Evolutionary conservation across 2,797 vertebrate species (phyloP).

Genomic region (Pseudomugil tenellus): DNA sequence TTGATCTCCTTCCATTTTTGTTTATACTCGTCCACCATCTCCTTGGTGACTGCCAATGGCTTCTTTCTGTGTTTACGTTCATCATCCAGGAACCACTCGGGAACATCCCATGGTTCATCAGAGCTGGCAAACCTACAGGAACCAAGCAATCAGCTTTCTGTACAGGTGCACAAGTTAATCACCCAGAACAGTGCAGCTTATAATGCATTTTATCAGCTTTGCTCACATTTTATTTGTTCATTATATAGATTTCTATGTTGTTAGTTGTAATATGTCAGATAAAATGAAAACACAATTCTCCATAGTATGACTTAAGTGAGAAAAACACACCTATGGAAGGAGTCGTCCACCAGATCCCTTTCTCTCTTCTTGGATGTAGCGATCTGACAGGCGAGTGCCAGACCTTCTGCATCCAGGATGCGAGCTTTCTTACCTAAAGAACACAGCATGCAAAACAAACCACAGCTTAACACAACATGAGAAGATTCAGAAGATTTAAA

Average conservation of each 20-base stretch:
- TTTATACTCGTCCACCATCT: constrained; percentile 91
- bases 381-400: constrained; percentile 90
- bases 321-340: constrained; percentile 89
- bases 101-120: constrained; percentile 87
- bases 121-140: constrained; percentile 87
- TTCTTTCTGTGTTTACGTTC: constrained; percentile 89
- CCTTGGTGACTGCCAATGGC: constrained; percentile 85
- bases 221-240: not conserved
- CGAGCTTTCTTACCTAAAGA: constrained; percentile 83
- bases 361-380: constrained; percentile 89
- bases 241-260: too few relatives aligned
- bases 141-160: not conserved
- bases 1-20: constrained; percentile 94
- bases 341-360: constrained; percentile 89
- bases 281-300: not conserved
- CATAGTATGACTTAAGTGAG: not conserved
- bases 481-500: too few relatives aligned
- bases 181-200: not conserved
- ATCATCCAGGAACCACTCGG: constrained; percentile 91
- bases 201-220: not conserved
- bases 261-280: not conserved
- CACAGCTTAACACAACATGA: not conserved
- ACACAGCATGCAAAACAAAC: constrained; percentile 4
- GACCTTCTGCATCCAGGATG: constrained; percentile 90
- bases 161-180: not conserved